Base-by-base conservation (phyloP, 2,113 vertebrate genomes). In the Nycticryphes semicollaris region DNA sequence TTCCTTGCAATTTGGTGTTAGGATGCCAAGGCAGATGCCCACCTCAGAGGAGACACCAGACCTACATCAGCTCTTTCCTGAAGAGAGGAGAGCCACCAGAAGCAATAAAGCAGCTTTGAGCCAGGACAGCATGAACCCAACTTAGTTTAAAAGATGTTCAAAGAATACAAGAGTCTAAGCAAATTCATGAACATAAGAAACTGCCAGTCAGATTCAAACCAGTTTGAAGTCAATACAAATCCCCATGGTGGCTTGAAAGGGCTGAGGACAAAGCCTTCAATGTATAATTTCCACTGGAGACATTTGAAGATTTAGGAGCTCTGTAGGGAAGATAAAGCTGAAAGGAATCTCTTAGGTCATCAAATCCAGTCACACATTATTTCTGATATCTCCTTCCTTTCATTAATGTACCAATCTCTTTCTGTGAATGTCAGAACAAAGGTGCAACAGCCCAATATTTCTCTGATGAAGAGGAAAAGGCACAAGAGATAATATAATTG, bases 391-490 rank as follows among this genome's bases (percentile, higher is more conserved):
- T 95, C 79, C 54, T 90, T 47, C 23, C 60, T 82, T 94, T 91
- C 73, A 59, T 89, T 72, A 60, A 56, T 0, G 1, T 84, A 56
- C 81, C 86, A 84, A 22, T 27, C 41, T 67, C 47, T 30, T 51
- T 37, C 60, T 63, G 39, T 75, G 89, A 94, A 94, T 76, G 50
- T 54, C 66, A 95, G 84, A 96, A 91, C 57, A 94, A 91, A 87
- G 48, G 47, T 72, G 3, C 33, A 75, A 53, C 9, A 89, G 39
- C 27, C 17, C 48, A 76, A 2, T 37, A 84, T 76, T 66, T 72
- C 53, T 91, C 87, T 82, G 74, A 87, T 87, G 22, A 87, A 91
- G 33, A 69, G 53, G 9, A 94, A 92, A 94, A 82, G 35, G 67
- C 19, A 62, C 1, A 24, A 76, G 39, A 82, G 28, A n/a, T 82